Evolutionary conservation across 2,888 invertebrate genomes (phyloP), one percentile per base, ranked within the genome.

Genomic region (Tenthredo notha): DNA sequence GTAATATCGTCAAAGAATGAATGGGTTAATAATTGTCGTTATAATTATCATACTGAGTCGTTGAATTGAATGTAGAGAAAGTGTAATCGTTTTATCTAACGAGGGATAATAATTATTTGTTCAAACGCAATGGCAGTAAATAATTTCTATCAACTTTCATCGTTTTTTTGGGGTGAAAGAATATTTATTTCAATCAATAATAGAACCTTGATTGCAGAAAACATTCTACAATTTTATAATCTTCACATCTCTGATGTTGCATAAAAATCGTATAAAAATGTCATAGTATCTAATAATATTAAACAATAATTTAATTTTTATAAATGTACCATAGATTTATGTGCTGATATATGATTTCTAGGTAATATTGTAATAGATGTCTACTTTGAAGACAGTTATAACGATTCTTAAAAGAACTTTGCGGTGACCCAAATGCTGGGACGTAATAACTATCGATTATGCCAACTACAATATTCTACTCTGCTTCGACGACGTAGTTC

Each of bases 401-500:
- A 61, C 40, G 80, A 61, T 33, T n/a, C 40, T 37, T 21, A 12
- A 80, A 37, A 61, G 40, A 61, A 43, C 61, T 61, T 61, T 18
- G 12, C 40, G 80, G 80, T 80, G 80, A 80, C 80, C 80, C 80
- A 58, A 80, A 80, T 80, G 40, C 80, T 80, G 61, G 80, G 61
- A 80, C 40, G 80, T 80, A 80, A 40, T 80, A 61, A 80, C 40
- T 40, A 80, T 80, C 80, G 80, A 80, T 80, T 80, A 61, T 25
- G 25, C 61, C 58, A 61, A 80, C 37, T 37, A 21, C 40, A 12
- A 40, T 80, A 61, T 74, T 74, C 43, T 33, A n/a, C n/a, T 58
- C 40, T 61, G n/a, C 37, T 21, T 15, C 15, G 33, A 47, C 54
- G n/a, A 18, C 47, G 29, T 33, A 18, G 67, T 43, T 10, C 10